A percentile compares a stretch with the other conserved stretches of the same genome.
Conservation (phyloP, 2,888 invertebrate species). For the Drosophila infuscata region DNA sequence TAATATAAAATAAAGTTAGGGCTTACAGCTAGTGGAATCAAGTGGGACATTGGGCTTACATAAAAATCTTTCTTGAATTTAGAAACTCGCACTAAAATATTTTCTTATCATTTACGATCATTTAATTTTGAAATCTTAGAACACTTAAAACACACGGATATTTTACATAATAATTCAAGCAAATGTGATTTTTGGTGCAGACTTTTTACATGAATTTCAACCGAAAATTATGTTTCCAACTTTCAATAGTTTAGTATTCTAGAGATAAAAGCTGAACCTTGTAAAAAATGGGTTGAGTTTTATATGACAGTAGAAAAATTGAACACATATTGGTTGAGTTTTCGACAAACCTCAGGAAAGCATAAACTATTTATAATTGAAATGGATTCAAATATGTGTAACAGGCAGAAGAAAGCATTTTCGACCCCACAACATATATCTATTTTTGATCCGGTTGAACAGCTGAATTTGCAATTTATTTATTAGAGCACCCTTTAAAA, state of each 20-base stretch:
- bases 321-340: not conserved
- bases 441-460: not conserved
- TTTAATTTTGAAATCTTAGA: not conserved
- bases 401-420: not conserved
- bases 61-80: not conserved
- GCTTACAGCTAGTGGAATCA: no score
- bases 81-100: not conserved
- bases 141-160: not conserved
- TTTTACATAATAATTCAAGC: not conserved
- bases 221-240: not conserved
- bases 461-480: not conserved
- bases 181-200: not conserved
- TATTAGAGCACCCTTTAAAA: not conserved
- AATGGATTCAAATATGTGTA: not conserved
- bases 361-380: not conserved
- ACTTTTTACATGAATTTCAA: not conserved
- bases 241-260: not conserved
- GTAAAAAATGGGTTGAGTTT: not conserved
- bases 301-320: not conserved
- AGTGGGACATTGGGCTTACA: not conserved
- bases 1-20: not conserved
- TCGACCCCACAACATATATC: not conserved
- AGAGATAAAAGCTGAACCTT: not conserved
- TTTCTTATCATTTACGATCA: not conserved
- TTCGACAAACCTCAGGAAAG: not conserved